Conservation (phyloP, 53 echinoderm and acorn worm genomes). For the Crossaster papposus region DNA sequence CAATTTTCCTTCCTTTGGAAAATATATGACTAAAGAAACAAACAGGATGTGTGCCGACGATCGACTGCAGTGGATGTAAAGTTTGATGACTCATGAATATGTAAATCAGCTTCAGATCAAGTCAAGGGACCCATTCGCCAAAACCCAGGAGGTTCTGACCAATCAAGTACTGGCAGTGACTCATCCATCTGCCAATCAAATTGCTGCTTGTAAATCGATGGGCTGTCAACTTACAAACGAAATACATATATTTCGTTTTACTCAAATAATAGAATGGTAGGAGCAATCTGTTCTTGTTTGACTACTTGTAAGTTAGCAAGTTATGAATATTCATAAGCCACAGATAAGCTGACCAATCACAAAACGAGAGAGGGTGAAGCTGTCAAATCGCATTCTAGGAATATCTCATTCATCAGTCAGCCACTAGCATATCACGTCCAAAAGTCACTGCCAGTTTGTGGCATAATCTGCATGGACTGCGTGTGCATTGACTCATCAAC, state of each 20-base stretch:
- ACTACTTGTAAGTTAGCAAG: not conserved
- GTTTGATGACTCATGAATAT: constrained; percentile 48
- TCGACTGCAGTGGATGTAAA: not conserved
- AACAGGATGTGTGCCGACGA: constrained; percentile 26
- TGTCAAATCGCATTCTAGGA: constrained; percentile 20
- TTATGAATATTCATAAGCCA: not conserved
- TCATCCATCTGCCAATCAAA: constrained; percentile 57
- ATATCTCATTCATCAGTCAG: constrained; percentile 38
- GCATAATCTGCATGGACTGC: not conserved
- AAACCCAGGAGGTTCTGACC: constrained; percentile 15
- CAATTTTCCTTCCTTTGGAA: not conserved
- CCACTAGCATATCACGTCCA: not conserved
- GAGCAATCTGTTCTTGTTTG: not conserved
- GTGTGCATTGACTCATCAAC: not conserved
- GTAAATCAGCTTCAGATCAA: constrained; percentile 7
- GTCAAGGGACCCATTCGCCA: not conserved
- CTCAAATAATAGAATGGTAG: not conserved
- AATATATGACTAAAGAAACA: constrained; percentile 14
- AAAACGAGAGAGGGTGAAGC: not conserved
- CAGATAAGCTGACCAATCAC: not conserved
- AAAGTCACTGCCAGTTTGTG: constrained; percentile 35
- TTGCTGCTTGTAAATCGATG: not conserved
- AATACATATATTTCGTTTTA: not conserved
- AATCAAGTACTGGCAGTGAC: constrained; percentile 31
- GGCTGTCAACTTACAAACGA: not conserved